Base-by-base conservation (phyloP, 2,888 invertebrate species). In the Plusia festucae region DNA sequence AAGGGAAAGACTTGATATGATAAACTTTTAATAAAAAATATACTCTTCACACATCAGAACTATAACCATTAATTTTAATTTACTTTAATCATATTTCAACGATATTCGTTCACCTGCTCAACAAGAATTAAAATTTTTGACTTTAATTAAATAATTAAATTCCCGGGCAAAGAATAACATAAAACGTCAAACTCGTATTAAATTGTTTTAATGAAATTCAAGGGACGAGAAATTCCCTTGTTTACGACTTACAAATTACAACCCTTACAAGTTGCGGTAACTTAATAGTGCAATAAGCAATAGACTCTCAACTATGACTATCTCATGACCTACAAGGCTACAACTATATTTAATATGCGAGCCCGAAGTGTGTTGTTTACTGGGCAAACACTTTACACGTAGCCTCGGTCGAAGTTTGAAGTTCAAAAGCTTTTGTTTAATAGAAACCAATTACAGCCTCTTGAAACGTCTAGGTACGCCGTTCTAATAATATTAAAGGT, bases 161-260 rank as follows among this genome's bases (percentile, higher is more conserved):
- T 20, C 46, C 20, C 46, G 46, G 46, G 18, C 46, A 49, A 9
- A 49, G 18, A 11, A 49, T 20, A 49, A 49, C 46, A 18, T 49
- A 49, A 49, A 49, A 49, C 46, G 11, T 18, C 46, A 49, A 49
- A 8, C 46, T 49, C 46, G 46, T 20, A 20, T 49, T 49, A 49
- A 49, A 20, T 49, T 49, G 46, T 49, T 49, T 49, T 49, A 49
- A 49, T 22, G 53, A 53, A 53, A 53, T 16, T 57, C 46, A 46
- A 9, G 56, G 27, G 6, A 44, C 24, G 44, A 7, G 27, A 9
- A 57, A 49, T 57, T 57, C 18, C 13, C 18, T 57, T 49, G 57
- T 57, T 57, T 52, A 59, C 58, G 32, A 59, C 22, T 32, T 34
- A 59, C 51, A 34, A 59, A 32, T 59, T 52, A 52, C 58, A 59